Conservation (phyloP, 1,140 invertebrate species). For the Hypsibius dujardini region DNA sequence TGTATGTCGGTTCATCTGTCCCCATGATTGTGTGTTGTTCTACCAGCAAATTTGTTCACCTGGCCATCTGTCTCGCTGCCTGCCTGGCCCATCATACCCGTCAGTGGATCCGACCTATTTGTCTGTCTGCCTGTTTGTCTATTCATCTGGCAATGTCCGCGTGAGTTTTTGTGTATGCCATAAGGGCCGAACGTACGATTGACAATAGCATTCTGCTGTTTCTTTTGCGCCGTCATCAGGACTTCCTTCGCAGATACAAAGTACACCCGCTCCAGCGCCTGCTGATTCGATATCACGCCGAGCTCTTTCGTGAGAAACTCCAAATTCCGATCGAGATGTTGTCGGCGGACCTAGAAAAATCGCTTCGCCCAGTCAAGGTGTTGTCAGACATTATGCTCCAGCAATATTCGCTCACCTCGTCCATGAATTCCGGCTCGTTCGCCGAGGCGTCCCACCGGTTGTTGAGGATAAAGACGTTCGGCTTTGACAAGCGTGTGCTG, state of each 20-base stretch:
- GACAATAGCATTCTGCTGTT: slow-evolving; percentile 46
- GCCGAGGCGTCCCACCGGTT: slow-evolving; percentile 98
- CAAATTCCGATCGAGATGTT: slow-evolving; percentile 79
- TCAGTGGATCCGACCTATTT: too few species aligned
- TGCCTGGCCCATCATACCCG: too few species aligned
- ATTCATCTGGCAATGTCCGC: too few species aligned
- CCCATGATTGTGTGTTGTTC: too few species aligned
- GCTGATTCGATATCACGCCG: slow-evolving; percentile 63
- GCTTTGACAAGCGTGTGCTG: slow-evolving; percentile 80
- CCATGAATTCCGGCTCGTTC: slow-evolving; percentile 74
- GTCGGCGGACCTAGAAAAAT: slow-evolving; percentile 59
- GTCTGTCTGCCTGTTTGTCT: too few species aligned
- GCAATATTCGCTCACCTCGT: slow-evolving; percentile 48
- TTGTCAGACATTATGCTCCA: neutral
- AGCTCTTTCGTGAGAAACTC: slow-evolving; percentile 86
- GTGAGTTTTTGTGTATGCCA: too few species aligned
- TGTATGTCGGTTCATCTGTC: too few species aligned
- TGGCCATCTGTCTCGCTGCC: too few species aligned
- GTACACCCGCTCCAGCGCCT: slow-evolving; percentile 84
- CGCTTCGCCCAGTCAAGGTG: neutral
- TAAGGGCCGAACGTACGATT: slow-evolving; percentile 26
- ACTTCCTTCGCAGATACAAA: slow-evolving; percentile 96
- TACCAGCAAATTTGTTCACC: too few species aligned
- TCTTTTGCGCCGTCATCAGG: slow-evolving; percentile 59
- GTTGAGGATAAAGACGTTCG: slow-evolving; percentile 96